Evolutionary conservation across 1,140 invertebrate species (phyloP).

Genomic region (Neoseiulus cucumeris): DNA sequence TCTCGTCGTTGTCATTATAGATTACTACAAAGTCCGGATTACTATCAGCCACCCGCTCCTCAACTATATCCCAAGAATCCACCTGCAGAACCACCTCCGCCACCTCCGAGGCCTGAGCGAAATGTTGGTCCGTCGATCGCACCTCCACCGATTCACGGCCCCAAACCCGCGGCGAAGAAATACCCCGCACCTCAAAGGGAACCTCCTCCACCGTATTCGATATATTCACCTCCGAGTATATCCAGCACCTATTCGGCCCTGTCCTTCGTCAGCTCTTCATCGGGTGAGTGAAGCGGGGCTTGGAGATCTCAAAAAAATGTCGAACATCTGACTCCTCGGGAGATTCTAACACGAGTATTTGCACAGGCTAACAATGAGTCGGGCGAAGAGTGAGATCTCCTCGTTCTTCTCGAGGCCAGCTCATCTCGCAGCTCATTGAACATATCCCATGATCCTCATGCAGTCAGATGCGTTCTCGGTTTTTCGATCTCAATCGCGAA

Average conservation of each 20-base stretch:
- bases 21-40: neutral
- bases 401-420: too few species aligned
- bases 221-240: constrained; percentile 9
- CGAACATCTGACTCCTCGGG: too few species aligned
- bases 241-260: neutral
- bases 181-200: neutral
- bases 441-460: too few species aligned
- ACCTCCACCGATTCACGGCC: neutral
- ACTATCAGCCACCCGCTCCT: neutral
- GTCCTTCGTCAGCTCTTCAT: neutral
- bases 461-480: too few species aligned
- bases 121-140: neutral
- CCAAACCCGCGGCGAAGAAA: neutral
- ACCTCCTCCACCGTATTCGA: neutral
- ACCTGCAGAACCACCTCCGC: neutral
- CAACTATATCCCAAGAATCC: neutral
- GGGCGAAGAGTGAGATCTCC: too few species aligned
- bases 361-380: too few species aligned
- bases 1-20: neutral
- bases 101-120: neutral
- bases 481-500: too few species aligned
- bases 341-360: too few species aligned
- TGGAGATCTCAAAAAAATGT: too few species aligned
- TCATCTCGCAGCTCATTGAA: too few species aligned
- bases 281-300: neutral